A percentile compares a stretch with the other conserved stretches of the same genome.
phyloP scores from a whole-genome alignment of 2,113 vertebrate species.

The Daphoenositta chrysoptera region DNA sequence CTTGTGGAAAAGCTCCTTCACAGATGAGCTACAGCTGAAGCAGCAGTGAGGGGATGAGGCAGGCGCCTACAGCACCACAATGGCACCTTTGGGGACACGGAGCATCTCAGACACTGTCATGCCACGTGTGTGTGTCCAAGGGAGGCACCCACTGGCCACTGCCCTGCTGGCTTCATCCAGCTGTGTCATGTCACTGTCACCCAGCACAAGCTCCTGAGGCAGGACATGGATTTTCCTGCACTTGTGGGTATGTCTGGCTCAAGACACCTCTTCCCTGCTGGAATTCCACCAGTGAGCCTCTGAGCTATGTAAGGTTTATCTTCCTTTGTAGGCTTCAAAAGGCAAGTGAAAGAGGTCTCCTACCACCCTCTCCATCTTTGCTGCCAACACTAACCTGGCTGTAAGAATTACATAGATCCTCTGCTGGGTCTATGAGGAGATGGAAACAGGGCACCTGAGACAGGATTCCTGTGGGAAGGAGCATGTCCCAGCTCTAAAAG shows the following conservation, averaged over 20 bases:
- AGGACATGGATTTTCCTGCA: not conserved
- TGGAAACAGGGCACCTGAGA: not conserved
- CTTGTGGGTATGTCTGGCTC: not conserved
- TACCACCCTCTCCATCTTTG: not conserved
- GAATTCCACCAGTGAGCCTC: not conserved
- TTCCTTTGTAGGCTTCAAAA: not conserved
- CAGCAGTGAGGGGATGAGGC: not conserved
- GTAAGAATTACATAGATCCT: not conserved
- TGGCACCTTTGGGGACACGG: not conserved
- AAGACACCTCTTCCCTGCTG: not conserved
- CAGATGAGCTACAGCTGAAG: not conserved
- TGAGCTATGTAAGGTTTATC: not conserved
- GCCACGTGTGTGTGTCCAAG: fast-evolving
- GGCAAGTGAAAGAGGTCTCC: not conserved
- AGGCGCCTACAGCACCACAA: not conserved
- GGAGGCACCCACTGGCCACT: not conserved
- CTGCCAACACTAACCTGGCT: not conserved
- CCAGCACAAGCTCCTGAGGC: not conserved
- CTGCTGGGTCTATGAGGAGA: not conserved
- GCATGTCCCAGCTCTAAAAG: not conserved
- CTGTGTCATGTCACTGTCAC: not conserved
- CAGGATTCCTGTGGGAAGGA: not conserved
- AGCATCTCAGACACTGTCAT: fast-evolving
- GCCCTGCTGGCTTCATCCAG: not conserved
- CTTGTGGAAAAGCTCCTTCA: not conserved